These are phyloP conservation scores for Festucalex cinctus DNA, from an alignment of 2,113 vertebrate species.

Conservation along the genomic window DNA sequence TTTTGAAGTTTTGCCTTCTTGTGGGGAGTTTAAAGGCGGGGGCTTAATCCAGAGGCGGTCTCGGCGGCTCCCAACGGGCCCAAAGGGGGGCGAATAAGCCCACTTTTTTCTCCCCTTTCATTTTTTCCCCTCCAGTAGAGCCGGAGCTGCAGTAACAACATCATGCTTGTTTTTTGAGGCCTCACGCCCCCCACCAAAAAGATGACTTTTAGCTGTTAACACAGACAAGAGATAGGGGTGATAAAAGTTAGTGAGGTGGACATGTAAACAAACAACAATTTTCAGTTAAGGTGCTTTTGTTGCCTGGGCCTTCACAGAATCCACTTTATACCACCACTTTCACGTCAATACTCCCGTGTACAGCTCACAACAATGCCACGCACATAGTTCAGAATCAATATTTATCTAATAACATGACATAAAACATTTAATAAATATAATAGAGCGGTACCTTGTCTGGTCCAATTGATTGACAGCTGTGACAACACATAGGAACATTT, in stretches of 20 bases:
- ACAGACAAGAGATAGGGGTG: slow-evolving; percentile 49
- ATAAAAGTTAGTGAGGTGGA: slow-evolving; percentile 40
- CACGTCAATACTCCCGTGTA: not conserved
- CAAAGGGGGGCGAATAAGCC: slow-evolving; percentile 61
- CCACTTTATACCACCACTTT: no score
- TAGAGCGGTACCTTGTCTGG: no score
- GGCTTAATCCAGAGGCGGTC: slow-evolving; percentile 72
- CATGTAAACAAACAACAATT: slow-evolving; percentile 10
- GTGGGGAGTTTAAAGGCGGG: slow-evolving; percentile 72
- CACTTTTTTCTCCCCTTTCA: slow-evolving; percentile 51
- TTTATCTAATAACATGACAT: no score
- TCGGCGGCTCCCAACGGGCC: slow-evolving; percentile 64
- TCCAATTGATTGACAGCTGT: no score
- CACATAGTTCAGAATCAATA: no score
- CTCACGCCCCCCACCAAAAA: slow-evolving; percentile 21
- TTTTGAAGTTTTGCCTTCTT: slow-evolving; percentile 70
- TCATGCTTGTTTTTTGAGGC: slow-evolving; percentile 55
- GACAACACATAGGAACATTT: no score
- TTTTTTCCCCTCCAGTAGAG: slow-evolving; percentile 10
- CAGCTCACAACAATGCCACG: no score
- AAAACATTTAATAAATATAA: no score
- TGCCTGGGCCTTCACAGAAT: not conserved
- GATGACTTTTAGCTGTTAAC: slow-evolving; percentile 49
- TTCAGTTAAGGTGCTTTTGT: not conserved
- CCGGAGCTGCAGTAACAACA: slow-evolving; percentile 41